These are phyloP conservation scores for Ellobium chinense DNA, from an alignment of 2,888 invertebrate genomes.

Conservation along the genomic window DNA sequence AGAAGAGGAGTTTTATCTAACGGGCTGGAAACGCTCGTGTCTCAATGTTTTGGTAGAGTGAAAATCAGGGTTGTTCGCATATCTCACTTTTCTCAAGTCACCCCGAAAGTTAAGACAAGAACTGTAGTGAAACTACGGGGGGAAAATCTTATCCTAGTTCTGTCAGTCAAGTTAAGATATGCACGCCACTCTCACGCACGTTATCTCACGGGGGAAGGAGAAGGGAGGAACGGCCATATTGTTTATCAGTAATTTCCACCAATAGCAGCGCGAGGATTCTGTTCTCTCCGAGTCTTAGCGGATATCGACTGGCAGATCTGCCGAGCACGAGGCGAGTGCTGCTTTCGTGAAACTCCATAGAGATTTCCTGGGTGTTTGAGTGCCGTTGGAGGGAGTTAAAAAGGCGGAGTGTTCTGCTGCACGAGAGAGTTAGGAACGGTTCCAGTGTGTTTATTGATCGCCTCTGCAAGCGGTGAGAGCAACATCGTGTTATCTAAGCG, in stretches of 20 bases:
- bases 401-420: background rate
- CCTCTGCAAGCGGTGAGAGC: background rate
- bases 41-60: background rate
- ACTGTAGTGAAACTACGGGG: background rate
- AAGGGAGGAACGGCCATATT: background rate
- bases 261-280: background rate
- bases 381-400: background rate
- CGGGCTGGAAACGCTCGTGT: background rate
- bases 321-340: background rate
- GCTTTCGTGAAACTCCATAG: background rate
- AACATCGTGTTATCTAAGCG: background rate
- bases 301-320: background rate
- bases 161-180: background rate
- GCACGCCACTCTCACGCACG: background rate
- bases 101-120: background rate
- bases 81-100: background rate
- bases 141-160: background rate
- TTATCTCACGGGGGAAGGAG: background rate
- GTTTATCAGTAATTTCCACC: conserved; percentile 4
- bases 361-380: background rate
- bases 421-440: background rate
- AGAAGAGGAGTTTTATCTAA: background rate
- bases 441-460: background rate
- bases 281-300: background rate
- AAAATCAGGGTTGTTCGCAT: background rate